Evolutionary conservation across 2,113 vertebrate genomes (phyloP), one percentile per base, ranked within the genome.

Genomic region (Amphilophus citrinellus): DNA sequence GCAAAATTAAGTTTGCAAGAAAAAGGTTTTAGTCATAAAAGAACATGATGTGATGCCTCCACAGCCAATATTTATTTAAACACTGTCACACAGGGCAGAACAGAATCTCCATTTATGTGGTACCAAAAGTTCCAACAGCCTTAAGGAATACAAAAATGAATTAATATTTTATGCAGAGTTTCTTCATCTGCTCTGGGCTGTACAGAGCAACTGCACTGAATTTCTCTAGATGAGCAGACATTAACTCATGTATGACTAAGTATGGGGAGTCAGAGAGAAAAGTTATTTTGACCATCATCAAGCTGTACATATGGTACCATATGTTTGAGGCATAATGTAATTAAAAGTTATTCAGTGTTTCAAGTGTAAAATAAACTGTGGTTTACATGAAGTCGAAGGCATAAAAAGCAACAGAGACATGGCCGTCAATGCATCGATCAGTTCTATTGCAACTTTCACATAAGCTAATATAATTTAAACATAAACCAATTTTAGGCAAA

Each of bases 131-230:
- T 80, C 53, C 58, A 81, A 13, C 78, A 57, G 57, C 80, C 44
- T 83, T 17, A 65, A 71, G 53, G 27, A 44, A 56, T 20, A 75
- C 58, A 75, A 42, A 68, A 68, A 83, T 47, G 2, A 18, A 87
- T 80, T 53, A 57, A 88, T 85, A 91, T 85, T 87, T 87, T 20
- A 88, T 79, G 18, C 2, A 0, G 20, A 7, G 18, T 76, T 77
- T 65, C 37, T 61, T 75, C 7, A 7, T 75, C 32, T 88, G 73
- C 82, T 62, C 75, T 53, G 47, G 15, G 68, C 17, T 35, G 39
- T 57, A 63, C 85, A 78, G 61, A 56, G 27, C 1, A 1, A 42
- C 82, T 76, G 18, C 73, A 87, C 83, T 32, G 60, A 79, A 87
- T 85, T 81, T 37, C 61, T 24, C 42, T 2, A 50, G 79, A 84